A percentile compares a stretch with the other conserved stretches of the same genome.
These are phyloP conservation scores for Eristalis pertinax DNA, from an alignment of 2,888 invertebrate genomes.

Conservation along the genomic window DNA sequence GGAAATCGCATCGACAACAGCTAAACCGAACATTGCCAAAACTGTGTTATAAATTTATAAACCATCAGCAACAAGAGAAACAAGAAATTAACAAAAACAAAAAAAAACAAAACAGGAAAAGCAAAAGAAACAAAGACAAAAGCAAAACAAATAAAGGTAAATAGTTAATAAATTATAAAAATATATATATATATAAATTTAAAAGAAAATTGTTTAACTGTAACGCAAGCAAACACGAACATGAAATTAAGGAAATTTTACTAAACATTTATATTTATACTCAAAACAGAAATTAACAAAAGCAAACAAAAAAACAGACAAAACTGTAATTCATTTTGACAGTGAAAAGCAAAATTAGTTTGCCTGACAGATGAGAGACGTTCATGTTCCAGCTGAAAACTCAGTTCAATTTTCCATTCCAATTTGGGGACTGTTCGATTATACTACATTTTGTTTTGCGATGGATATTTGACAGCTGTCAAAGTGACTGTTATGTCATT, in stretches of 20 bases:
- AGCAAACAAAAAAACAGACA: conserved; percentile 1
- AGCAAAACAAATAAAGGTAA: conserved; percentile 47
- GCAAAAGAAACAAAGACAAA: conserved; percentile 31
- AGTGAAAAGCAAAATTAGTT: conserved; percentile 7
- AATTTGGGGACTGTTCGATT: too few species aligned
- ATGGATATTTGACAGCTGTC: too few species aligned
- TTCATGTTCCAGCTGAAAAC: too few species aligned
- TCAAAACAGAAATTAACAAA: conserved; percentile 16
- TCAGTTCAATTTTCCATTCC: too few species aligned
- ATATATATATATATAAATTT: background rate
- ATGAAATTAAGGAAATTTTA: conserved; percentile 66
- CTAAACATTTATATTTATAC: conserved; percentile 72
- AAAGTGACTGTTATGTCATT: background rate
- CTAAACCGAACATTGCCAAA: conserved; percentile 86
- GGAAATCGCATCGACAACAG: conserved; percentile 94
- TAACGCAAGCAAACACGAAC: conserved; percentile 50
- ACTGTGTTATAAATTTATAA: conserved; percentile 80
- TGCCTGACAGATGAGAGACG: conserved; percentile 11
- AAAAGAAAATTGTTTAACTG: conserved; percentile 1
- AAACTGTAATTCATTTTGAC: conserved; percentile 29
- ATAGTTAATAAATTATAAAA: conserved; percentile 37
- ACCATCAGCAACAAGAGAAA: background rate
- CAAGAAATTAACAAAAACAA: conserved; percentile 22
- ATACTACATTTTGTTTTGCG: too few species aligned
- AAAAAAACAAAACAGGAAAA: conserved; percentile 44